phyloP scores from a whole-genome alignment of 2,797 vertebrate genomes.

The Labeo calbasu region DNA sequence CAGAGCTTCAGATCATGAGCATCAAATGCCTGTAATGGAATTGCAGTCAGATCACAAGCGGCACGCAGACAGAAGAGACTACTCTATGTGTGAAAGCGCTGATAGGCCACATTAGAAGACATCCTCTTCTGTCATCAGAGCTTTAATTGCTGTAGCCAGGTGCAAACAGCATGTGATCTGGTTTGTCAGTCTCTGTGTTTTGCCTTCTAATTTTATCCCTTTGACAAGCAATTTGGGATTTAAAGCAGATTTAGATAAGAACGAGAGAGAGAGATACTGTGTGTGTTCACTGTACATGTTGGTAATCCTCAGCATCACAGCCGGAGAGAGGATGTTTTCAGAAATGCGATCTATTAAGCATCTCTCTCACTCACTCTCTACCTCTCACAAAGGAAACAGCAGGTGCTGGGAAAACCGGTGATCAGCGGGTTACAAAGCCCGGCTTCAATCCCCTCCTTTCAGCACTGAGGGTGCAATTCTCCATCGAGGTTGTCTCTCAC shows the following conservation, averaged over 20 bases:
- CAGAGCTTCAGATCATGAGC: neutral
- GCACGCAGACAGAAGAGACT: conserved; percentile 48
- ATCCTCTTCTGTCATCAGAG: conserved; percentile 73
- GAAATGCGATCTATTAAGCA: conserved; percentile 44
- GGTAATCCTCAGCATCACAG: conserved; percentile 65
- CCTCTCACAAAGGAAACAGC: conserved; percentile 33
- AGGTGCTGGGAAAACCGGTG: conserved; percentile 27
- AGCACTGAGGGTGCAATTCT: conserved; percentile 33
- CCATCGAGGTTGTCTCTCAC: conserved; percentile 32
- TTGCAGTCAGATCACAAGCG: conserved; percentile 54
- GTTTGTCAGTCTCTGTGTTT: conserved; percentile 76
- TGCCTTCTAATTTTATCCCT: conserved; percentile 76
- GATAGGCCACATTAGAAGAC: conserved; percentile 76
- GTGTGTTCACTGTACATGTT: conserved; percentile 59
- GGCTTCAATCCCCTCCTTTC: conserved; percentile 24
- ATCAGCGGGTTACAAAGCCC: conserved; percentile 30
- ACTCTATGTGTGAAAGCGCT: conserved; percentile 71
- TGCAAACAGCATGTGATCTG: conserved; percentile 81
- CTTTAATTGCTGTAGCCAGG: conserved; percentile 80
- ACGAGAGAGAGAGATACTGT: conserved; percentile 20
- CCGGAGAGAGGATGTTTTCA: conserved; percentile 27
- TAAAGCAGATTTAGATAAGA: conserved; percentile 66
- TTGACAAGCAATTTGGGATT: conserved; percentile 77
- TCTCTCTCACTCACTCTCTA: conserved; percentile 15
- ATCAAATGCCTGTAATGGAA: conserved; percentile 39